phyloP scores from a whole-genome alignment of 2,797 vertebrate genomes.

The Saxicola maurus region DNA sequence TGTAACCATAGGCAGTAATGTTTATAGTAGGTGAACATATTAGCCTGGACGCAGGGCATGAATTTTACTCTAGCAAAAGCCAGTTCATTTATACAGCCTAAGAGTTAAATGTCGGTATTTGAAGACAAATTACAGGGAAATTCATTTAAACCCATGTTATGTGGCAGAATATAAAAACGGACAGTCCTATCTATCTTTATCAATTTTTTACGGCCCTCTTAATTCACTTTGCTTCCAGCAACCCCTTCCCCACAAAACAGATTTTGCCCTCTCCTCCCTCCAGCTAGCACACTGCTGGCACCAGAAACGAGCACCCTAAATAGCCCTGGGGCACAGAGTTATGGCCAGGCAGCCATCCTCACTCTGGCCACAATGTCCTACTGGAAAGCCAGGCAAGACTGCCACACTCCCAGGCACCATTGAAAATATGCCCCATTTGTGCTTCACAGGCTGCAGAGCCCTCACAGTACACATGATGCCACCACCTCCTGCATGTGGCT shows the following conservation, averaged over 20 bases:
- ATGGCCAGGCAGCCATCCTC: not conserved
- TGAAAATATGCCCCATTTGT: not conserved
- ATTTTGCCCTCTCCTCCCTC: slow-evolving; percentile 18
- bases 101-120: slow-evolving; percentile 69
- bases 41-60: slow-evolving; percentile 67
- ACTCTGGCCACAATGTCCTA: not conserved
- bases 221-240: slow-evolving; percentile 51
- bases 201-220: slow-evolving; percentile 49
- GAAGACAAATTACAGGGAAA: slow-evolving; percentile 70
- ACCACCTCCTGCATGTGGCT: not conserved
- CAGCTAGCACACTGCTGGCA: not conserved
- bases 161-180: slow-evolving; percentile 64
- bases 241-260: slow-evolving; percentile 11
- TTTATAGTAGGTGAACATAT: slow-evolving; percentile 71
- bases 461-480: not conserved
- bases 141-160: slow-evolving; percentile 68
- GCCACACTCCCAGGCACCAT: not conserved
- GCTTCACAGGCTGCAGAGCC: not conserved
- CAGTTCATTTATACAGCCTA: slow-evolving; percentile 65
- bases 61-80: slow-evolving; percentile 70
- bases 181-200: slow-evolving; percentile 52
- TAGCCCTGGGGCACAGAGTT: not conserved
- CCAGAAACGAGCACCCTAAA: not conserved
- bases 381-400: not conserved
- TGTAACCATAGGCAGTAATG: slow-evolving; percentile 71